Evolutionary conservation across 2,888 invertebrate genomes (phyloP).

Genomic region (Crematogaster levior): DNA sequence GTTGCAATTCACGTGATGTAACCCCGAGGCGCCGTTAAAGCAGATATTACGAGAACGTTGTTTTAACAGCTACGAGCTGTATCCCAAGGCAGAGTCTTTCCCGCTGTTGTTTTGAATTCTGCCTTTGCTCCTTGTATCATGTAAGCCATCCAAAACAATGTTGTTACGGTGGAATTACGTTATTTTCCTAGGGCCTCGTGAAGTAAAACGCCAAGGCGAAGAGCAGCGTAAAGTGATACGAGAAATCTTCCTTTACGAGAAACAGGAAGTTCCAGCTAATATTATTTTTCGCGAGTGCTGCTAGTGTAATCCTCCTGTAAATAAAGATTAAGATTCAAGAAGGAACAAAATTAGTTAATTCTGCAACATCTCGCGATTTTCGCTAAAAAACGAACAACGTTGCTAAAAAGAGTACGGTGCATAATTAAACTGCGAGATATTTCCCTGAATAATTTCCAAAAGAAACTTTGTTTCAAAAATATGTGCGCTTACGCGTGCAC

Average conservation of each 20-base stretch:
- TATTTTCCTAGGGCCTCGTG: conserved; percentile 34
- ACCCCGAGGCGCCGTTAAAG: conserved; percentile 50
- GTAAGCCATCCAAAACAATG: conserved; percentile 30
- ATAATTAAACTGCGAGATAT: conserved; percentile 48
- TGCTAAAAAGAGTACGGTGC: not conserved
- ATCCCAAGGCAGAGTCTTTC: conserved; percentile 2
- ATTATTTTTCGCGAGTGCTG: conserved; percentile 13
- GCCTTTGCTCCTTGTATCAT: conserved; percentile 29
- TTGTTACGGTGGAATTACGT: conserved; percentile 28
- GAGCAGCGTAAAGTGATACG: not conserved
- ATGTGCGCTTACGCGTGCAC: conserved; percentile 13
- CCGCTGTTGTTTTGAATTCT: conserved; percentile 26
- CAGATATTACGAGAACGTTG: conserved; percentile 47
- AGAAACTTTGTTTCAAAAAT: conserved; percentile 42
- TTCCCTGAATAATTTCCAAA: conserved; percentile 31
- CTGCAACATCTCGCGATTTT: conserved; percentile 9
- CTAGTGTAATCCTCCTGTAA: conserved; percentile 19
- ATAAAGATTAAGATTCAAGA: conserved; percentile 24
- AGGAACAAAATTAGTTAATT: conserved; percentile 11
- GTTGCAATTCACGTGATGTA: conserved; percentile 37
- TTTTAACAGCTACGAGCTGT: conserved; percentile 29
- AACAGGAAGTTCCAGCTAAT: conserved; percentile 14
- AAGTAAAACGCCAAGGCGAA: not conserved
- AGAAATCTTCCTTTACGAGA: conserved; percentile 30
- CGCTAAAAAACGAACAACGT: not conserved